Evolutionary conservation across 2,797 vertebrate genomes (phyloP).

Genomic region (Sebastes itinus): DNA sequence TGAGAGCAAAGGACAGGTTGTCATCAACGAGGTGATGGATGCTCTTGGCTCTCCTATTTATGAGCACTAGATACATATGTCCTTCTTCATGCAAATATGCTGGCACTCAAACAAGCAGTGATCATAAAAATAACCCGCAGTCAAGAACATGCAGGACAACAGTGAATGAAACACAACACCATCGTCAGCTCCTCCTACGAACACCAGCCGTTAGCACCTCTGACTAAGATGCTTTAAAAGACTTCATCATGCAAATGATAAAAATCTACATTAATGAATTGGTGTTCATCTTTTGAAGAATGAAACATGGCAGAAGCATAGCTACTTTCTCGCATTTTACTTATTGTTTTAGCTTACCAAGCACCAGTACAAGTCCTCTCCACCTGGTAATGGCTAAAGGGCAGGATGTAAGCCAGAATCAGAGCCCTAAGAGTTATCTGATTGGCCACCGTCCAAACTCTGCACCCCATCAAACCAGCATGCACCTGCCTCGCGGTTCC

Average conservation of each 20-base stretch:
- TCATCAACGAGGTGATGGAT: conserved; percentile 70
- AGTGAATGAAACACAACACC: conserved; percentile 61
- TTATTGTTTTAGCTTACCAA: neutral
- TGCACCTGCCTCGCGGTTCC: conserved; percentile 49
- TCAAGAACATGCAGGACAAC: conserved; percentile 34
- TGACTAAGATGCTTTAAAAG: conserved; percentile 1
- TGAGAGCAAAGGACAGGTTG: conserved; percentile 44
- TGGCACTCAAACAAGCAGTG: conserved; percentile 56
- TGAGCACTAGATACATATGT: conserved; percentile 37
- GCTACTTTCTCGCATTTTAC: neutral
- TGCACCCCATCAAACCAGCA: conserved; percentile 29
- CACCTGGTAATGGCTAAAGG: conserved; percentile 9
- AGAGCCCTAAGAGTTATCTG: conserved; percentile 29
- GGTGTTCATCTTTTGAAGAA: neutral
- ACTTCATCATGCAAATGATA: neutral
- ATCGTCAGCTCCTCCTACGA: neutral
- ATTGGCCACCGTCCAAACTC: conserved; percentile 46
- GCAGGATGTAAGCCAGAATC: conserved; percentile 32
- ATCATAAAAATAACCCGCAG: conserved; percentile 74
- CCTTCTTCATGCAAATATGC: conserved; percentile 58
- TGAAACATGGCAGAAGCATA: neutral
- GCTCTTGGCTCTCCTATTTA: conserved; percentile 54
- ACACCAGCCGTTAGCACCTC: conserved; percentile 3
- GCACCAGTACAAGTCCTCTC: neutral
- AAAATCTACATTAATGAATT: conserved; percentile 1